Percentiles rank a stretch among this genome's conserved stretches.
These are phyloP conservation scores for Ditylenchus dipsaci DNA, from an alignment of 1,140 invertebrate genomes.

Conservation along the genomic window DNA sequence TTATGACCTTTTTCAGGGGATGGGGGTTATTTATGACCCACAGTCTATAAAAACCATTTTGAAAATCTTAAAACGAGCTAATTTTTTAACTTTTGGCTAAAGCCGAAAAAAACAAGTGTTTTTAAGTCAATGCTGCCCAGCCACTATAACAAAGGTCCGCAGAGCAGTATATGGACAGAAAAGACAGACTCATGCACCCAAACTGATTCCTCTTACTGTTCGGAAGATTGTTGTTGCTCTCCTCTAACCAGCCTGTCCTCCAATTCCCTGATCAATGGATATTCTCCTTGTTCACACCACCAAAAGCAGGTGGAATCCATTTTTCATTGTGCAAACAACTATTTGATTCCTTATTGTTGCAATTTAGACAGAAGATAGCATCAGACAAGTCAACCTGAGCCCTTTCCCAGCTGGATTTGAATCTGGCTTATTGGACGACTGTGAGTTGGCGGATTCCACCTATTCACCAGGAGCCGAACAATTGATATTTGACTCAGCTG, in stretches of 20 bases:
- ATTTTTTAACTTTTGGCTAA: no score
- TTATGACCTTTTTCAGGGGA: no score
- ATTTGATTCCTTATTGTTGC: not conserved
- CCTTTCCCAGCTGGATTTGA: not conserved
- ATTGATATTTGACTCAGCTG: not conserved
- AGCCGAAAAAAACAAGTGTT: no score
- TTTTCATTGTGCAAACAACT: not conserved
- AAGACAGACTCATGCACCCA: not conserved
- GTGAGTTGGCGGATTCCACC: conserved; percentile 10
- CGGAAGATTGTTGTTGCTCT: not conserved
- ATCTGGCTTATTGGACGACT: not conserved
- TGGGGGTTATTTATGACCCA: no score
- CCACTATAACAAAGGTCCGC: not conserved
- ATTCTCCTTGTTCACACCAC: not conserved
- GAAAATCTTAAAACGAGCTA: no score
- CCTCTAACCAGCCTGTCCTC: not conserved
- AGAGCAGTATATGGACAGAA: not conserved
- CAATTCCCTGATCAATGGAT: conserved; percentile 1
- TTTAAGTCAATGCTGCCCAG: not conserved
- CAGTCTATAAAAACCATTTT: no score
- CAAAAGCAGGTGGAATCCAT: not conserved
- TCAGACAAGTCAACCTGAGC: conserved; percentile 1
- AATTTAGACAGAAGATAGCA: not conserved
- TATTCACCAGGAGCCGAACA: not conserved
- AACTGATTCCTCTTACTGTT: not conserved